These are phyloP conservation scores for Miichthys miiuy DNA, from an alignment of 2,797 vertebrate genomes.

Conservation along the genomic window DNA sequence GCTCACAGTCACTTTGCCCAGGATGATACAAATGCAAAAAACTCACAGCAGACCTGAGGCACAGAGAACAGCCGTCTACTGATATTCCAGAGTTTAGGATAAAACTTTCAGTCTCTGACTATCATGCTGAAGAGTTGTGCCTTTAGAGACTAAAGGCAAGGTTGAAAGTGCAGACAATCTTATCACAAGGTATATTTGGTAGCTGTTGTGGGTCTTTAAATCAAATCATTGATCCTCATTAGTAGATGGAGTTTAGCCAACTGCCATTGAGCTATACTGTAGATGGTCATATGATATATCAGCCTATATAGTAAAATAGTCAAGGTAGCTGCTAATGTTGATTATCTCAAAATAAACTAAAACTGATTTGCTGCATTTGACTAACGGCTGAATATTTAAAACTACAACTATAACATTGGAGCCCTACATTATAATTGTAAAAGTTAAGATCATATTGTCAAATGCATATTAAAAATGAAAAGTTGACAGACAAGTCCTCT, in stretches of 20 bases:
- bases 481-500: background rate
- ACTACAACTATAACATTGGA: background rate
- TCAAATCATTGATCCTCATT: constrained; percentile 2
- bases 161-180: background rate
- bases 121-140: constrained; percentile 4
- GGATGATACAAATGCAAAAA: constrained; percentile 40
- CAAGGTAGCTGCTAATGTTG: constrained; percentile 13
- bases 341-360: background rate
- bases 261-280: background rate
- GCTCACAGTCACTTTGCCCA: constrained; percentile 30
- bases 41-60: constrained; percentile 27
- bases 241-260: background rate
- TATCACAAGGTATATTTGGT: background rate
- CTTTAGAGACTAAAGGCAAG: constrained; percentile 5
- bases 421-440: too few relatives aligned
- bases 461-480: background rate
- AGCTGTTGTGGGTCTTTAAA: background rate
- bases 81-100: constrained; percentile 20
- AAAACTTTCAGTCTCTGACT: constrained; percentile 18
- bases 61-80: constrained; percentile 11
- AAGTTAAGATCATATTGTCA: too few relatives aligned
- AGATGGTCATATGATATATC: background rate
- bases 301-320: background rate
- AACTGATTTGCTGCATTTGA: background rate
- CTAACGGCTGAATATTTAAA: background rate